These are phyloP conservation scores for Anguilla japonica DNA, from an alignment of 2,113 vertebrate genomes.

Conservation along the genomic window DNA sequence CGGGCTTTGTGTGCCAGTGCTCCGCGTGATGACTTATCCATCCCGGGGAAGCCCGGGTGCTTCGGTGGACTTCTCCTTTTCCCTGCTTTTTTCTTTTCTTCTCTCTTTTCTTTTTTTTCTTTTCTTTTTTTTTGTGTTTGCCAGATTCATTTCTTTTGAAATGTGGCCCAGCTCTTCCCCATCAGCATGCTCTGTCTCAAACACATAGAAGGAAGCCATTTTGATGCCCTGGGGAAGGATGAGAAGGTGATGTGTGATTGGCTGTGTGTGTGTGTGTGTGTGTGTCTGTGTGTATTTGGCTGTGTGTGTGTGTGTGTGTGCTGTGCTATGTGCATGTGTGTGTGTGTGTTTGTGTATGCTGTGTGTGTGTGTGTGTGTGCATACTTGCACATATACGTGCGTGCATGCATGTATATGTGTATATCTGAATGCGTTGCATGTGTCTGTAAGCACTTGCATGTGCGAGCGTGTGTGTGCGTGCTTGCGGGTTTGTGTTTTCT, in stretches of 20 bases:
- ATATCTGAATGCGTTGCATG: background rate
- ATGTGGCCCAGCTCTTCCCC: conserved; percentile 11
- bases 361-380: background rate
- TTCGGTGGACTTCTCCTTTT: conserved; percentile 20
- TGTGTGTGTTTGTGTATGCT: background rate
- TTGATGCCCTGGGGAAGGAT: background rate
- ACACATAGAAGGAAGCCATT: conserved; percentile 33
- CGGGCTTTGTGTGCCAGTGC: conserved; percentile 36
- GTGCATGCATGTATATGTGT: background rate
- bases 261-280: background rate
- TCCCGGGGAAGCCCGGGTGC: conserved; percentile 38
- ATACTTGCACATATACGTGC: background rate
- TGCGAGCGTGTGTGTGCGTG: background rate
- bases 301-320: background rate
- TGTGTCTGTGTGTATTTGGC: background rate
- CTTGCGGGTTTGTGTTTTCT: background rate
- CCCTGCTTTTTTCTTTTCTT: background rate
- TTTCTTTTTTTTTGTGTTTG: conserved; percentile 16
- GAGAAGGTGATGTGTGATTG: background rate
- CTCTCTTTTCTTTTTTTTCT: background rate
- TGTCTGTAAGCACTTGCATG: background rate
- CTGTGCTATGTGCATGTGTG: too few species aligned
- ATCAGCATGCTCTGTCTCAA: conserved; percentile 2
- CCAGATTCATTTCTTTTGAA: conserved; percentile 40
- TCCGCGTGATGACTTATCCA: conserved; percentile 43